Base-by-base conservation (phyloP, 1,140 invertebrate genomes). In the Hesperophylax magnus region DNA sequence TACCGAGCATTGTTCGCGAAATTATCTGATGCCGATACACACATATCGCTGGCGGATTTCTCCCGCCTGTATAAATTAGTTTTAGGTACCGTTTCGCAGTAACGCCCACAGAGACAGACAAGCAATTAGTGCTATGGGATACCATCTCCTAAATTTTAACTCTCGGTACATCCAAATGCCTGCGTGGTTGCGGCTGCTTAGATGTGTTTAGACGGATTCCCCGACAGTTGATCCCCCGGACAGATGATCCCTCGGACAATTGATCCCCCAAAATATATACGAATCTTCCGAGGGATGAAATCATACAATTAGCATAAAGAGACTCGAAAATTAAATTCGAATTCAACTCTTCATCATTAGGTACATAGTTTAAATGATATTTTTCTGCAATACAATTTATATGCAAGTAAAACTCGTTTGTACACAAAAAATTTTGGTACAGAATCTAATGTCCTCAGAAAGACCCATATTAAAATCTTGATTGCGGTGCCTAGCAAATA, bases 1-100 rank as follows among this genome's bases (percentile, higher is more conserved):
- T 67, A 31, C 63, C 65, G 53, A 56, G 27, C 78, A 79, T 76
- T 76, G 79, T 80, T 54, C 75, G 72, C 79, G 75, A 76, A 75
- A 80, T 80, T 80, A 80, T 76, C 79, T 76, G 71, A 80, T 80
- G 69, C 69, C 69, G 69, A 72, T 72, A 72, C 22, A 54, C 63
- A 67, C 69, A 72, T 53, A 53, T 31, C 69, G 47, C 22, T 15
- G 69, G 47, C 69, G 53, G 69, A 72, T 72, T 72, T 72, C 53
- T 72, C 69, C 69, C 69, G 69, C 69, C 69, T 53, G 69, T 72
- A 53, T 72, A 72, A 72, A 72, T 72, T 72, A 72, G 69, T 72
- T 72, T 27, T 52, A 20, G 63, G 63, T 39, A 27, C n/a, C 47
- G 69, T 72, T 72, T 53, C 69, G 69, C 27, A 52, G 69, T 56